A percentile compares a stretch with the other conserved stretches of the same genome.
Conservation (phyloP, 2,113 vertebrate genomes). For the Zosterops lateralis region DNA sequence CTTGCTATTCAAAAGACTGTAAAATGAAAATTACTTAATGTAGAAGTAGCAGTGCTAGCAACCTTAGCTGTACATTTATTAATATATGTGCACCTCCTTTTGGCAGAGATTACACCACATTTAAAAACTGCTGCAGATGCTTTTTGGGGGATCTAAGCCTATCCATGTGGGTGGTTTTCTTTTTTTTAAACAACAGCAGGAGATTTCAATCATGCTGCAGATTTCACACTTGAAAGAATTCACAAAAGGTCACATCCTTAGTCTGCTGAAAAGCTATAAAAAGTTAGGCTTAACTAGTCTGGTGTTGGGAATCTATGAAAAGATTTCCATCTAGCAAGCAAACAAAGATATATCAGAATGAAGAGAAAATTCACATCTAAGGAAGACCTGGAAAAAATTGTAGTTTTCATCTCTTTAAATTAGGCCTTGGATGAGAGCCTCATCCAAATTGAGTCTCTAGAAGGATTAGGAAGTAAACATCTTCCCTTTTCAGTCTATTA, state of each 20-base stretch:
- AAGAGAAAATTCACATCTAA: slow-evolving; percentile 18
- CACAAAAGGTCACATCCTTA: slow-evolving; percentile 33
- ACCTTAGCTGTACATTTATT: slow-evolving; percentile 33
- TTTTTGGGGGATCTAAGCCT: slow-evolving; percentile 35
- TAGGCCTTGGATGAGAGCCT: background rate
- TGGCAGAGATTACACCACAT: background rate
- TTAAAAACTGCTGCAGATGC: slow-evolving; percentile 63
- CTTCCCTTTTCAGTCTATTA: background rate
- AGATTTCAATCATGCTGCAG: slow-evolving; percentile 63
- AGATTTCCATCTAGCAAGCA: slow-evolving; percentile 2
- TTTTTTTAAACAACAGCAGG: slow-evolving; percentile 24
- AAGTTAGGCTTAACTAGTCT: slow-evolving; percentile 34
- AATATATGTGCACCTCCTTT: slow-evolving; percentile 44
- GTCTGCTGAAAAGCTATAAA: slow-evolving; percentile 47
- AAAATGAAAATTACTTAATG: slow-evolving; percentile 54
- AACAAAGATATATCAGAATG: background rate
- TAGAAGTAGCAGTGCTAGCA: slow-evolving; percentile 26
- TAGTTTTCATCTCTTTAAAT: slow-evolving; percentile 22
- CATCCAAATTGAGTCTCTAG: background rate
- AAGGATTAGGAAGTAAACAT: background rate
- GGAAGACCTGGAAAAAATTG: background rate
- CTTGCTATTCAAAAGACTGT: slow-evolving; percentile 23
- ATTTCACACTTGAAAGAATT: slow-evolving; percentile 55
- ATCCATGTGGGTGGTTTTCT: background rate
- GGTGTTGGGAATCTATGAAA: background rate